These are phyloP conservation scores for Canis aureus DNA, from an alignment of 2,113 vertebrate genomes.

Conservation along the genomic window DNA sequence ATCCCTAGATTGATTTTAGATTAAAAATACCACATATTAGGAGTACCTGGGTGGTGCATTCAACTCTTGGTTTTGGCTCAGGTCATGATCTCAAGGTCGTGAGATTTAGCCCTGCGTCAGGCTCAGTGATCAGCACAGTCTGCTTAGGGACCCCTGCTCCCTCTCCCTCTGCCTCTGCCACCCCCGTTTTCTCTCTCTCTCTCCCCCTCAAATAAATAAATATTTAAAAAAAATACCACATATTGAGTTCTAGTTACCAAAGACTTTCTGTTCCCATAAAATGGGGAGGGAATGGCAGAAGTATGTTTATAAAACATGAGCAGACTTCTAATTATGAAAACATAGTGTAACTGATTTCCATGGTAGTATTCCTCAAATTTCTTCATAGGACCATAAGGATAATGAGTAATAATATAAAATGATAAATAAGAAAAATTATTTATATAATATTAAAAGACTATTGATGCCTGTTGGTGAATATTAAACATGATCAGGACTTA, in stretches of 20 bases:
- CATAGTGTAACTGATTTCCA: not conserved
- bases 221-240: not conserved
- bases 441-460: slow-evolving; percentile 1
- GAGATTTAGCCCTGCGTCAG: too few relatives aligned
- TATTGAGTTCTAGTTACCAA: not conserved
- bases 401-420: slow-evolving; percentile 47
- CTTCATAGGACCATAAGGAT: slow-evolving; percentile 19
- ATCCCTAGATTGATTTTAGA: not conserved
- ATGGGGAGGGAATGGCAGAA: slow-evolving; percentile 4
- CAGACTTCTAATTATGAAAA: slow-evolving; percentile 25
- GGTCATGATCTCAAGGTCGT: too few relatives aligned
- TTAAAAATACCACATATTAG: not conserved
- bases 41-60: not conserved
- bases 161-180: not conserved
- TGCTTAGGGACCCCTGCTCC: not conserved
- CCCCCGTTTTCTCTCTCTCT: not conserved
- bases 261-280: not conserved
- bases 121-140: not conserved
- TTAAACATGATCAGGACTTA: slow-evolving; percentile 54
- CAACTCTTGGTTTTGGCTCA: not conserved
- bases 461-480: not conserved
- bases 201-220: not conserved
- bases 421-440: slow-evolving; percentile 41
- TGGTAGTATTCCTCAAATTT: not conserved
- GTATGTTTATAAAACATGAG: not conserved